Conservation (phyloP, 2,113 vertebrate genomes). For the Drymodes brunneopygia region DNA sequence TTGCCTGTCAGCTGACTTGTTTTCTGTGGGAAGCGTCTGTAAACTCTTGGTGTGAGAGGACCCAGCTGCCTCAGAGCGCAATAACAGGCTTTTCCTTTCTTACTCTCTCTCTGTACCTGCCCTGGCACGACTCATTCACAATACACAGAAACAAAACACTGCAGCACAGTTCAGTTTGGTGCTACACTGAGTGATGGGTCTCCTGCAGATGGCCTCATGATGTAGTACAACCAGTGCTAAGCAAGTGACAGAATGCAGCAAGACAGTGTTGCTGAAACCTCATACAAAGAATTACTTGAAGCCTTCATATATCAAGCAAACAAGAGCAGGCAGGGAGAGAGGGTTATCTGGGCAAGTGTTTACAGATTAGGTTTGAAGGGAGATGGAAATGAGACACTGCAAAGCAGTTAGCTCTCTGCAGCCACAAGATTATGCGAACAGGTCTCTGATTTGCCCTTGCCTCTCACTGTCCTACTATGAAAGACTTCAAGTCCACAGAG, state of each 20-base stretch:
- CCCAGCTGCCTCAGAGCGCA: background rate
- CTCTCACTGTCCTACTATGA: background rate
- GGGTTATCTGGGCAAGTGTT: conserved; percentile 16
- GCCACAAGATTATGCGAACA: background rate
- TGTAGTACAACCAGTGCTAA: background rate
- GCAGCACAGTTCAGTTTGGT: background rate
- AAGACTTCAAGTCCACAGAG: background rate
- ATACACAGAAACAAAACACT: background rate
- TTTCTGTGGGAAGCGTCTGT: background rate
- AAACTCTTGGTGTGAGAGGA: background rate
- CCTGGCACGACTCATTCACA: background rate
- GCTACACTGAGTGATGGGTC: background rate
- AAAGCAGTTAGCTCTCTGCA: background rate
- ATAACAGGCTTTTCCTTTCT: background rate
- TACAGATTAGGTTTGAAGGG: conserved; percentile 26
- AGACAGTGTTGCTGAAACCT: background rate
- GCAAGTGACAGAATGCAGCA: background rate
- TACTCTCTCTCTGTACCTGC: background rate
- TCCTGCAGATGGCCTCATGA: background rate
- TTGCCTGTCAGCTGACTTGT: fast-evolving
- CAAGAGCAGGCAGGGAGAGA: background rate
- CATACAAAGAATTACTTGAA: conserved; percentile 2
- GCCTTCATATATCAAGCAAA: background rate
- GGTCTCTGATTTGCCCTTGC: background rate
- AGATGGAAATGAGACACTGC: conserved; percentile 5